phyloP scores from a whole-genome alignment of 1,140 invertebrate genomes.

The Leucophenga varia region DNA sequence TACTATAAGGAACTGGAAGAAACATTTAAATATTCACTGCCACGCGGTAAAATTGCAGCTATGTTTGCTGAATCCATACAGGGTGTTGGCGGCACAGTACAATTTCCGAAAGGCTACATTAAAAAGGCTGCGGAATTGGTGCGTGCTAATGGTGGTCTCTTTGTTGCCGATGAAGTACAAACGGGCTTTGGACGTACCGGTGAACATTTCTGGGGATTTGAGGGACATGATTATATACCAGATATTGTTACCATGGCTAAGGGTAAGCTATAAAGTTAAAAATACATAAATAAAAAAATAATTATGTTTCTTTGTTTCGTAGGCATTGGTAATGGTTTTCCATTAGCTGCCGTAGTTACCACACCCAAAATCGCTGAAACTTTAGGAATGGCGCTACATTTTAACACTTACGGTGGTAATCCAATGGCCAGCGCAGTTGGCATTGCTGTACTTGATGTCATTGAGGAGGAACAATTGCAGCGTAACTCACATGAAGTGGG shows the following conservation, averaged over 20 bases:
- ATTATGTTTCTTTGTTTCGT: neutral
- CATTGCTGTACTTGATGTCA: constrained; percentile 87
- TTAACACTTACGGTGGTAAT: constrained; percentile 93
- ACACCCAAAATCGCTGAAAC: constrained; percentile 79
- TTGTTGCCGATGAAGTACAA: constrained; percentile 93
- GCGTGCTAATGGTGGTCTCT: constrained; percentile 79
- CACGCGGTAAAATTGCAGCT: constrained; percentile 74
- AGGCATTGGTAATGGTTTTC: constrained; percentile 87
- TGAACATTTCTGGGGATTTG: constrained; percentile 93
- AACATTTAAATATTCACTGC: constrained; percentile 72
- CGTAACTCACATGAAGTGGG: constrained; percentile 75
- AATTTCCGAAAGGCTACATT: constrained; percentile 87
- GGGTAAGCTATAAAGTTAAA: constrained; percentile 58
- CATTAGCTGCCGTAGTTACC: constrained; percentile 90
- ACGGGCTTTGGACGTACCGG: constrained; percentile 95
- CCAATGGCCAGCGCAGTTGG: constrained; percentile 86
- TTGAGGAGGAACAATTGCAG: constrained; percentile 88
- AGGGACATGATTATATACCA: constrained; percentile 80
- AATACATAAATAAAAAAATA: neutral
- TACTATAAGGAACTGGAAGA: constrained; percentile 85
- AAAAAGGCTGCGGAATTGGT: constrained; percentile 80
- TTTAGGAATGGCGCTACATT: constrained; percentile 77
- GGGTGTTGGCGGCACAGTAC: constrained; percentile 87
- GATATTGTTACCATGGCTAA: constrained; percentile 93
- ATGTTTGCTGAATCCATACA: constrained; percentile 95